Evolutionary conservation across 1,140 invertebrate genomes (phyloP).

Genomic region (Sweltsa coloradensis): DNA sequence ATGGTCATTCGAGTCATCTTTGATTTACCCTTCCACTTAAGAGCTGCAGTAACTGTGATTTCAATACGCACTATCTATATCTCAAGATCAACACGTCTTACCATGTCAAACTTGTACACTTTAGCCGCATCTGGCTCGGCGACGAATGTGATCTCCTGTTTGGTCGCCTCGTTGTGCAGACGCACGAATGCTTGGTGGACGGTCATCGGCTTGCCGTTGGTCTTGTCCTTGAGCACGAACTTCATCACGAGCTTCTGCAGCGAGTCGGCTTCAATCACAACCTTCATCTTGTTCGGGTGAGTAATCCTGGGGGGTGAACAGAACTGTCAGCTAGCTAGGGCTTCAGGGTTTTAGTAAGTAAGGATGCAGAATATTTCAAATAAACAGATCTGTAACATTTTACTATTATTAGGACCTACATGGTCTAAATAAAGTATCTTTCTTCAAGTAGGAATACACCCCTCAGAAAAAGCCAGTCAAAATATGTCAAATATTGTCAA

Average conservation of each 20-base stretch:
- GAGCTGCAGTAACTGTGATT: too few species aligned
- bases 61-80: too few species aligned
- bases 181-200: conserved; percentile 91
- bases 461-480: too few species aligned
- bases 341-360: too few species aligned
- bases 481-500: too few species aligned
- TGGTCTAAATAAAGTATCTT: too few species aligned
- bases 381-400: too few species aligned
- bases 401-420: too few species aligned
- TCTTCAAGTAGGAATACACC: too few species aligned
- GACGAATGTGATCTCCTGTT: conserved; percentile 83
- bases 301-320: conserved; percentile 37
- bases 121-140: conserved; percentile 74
- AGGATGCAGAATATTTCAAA: too few species aligned
- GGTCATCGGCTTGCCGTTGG: conserved; percentile 48
- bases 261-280: conserved; percentile 65
- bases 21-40: conserved; percentile 1
- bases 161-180: conserved; percentile 46
- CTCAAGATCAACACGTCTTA: conserved; percentile 31
- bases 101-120: conserved; percentile 86
- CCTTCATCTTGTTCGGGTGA: conserved; percentile 55
- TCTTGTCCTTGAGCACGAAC: conserved; percentile 65
- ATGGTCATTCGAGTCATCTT: too few species aligned
- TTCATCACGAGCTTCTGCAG: conserved; percentile 81
- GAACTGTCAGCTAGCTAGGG: too few species aligned